Evolutionary conservation across 2,113 vertebrate species (phyloP).

Genomic region (Podilymbus podiceps): DNA sequence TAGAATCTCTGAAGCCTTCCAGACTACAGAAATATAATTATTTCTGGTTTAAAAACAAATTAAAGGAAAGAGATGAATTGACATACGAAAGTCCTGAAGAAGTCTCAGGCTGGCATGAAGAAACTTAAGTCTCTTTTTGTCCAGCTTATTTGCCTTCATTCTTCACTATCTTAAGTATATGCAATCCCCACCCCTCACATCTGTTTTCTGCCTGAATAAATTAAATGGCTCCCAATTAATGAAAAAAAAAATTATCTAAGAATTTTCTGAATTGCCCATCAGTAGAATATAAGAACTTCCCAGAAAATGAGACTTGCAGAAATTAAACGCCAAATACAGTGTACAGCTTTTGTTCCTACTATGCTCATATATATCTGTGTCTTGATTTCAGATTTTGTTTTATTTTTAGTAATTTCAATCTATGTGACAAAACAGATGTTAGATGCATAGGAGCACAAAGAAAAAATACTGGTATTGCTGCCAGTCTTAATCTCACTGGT

Average conservation of each 20-base stretch:
- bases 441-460: neutral
- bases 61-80: neutral
- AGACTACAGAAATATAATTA: conserved; percentile 1
- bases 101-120: neutral
- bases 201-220: conserved; percentile 1
- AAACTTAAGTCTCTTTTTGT: neutral
- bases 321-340: neutral
- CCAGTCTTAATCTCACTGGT: neutral
- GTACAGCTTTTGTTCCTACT: neutral
- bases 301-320: neutral
- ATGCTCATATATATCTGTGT: neutral
- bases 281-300: neutral
- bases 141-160: neutral
- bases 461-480: neutral
- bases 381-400: neutral
- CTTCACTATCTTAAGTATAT: neutral
- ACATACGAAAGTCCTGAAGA: neutral
- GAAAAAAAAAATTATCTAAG: neutral
- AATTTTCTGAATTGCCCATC: neutral
- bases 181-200: neutral
- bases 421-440: neutral
- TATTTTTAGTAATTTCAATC: neutral
- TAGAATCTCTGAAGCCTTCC: neutral
- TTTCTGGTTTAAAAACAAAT: neutral
- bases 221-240: neutral